Conservation (phyloP, 2,113 vertebrate genomes). For the Paralichthys olivaceus region DNA sequence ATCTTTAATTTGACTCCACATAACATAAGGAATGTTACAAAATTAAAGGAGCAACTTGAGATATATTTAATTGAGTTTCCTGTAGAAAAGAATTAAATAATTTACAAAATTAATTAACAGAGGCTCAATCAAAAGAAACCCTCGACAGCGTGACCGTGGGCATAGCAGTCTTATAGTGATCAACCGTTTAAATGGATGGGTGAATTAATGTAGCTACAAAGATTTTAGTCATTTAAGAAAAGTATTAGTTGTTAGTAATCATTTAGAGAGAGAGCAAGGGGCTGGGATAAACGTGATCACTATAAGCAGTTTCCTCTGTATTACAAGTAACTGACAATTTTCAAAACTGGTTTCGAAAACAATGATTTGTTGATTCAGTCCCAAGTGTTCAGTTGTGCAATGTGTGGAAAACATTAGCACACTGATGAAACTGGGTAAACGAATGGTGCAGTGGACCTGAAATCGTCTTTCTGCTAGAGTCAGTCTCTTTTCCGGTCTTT, state of each 20-base stretch:
- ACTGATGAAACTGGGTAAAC: not conserved
- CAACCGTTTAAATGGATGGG: no score
- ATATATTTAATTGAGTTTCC: no score
- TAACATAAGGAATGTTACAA: no score
- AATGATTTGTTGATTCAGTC: not conserved
- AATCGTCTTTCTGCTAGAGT: not conserved
- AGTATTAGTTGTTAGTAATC: no score
- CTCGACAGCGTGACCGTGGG: not conserved
- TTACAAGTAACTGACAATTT: not conserved
- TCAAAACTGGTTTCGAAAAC: not conserved
- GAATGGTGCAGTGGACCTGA: not conserved
- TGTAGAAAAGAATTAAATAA: no score
- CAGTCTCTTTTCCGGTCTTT: conserved; percentile 11
- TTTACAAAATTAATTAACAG: not conserved
- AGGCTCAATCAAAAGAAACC: not conserved
- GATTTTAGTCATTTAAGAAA: no score
- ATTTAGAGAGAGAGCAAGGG: no score
- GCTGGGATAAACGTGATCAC: not conserved
- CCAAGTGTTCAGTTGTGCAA: not conserved
- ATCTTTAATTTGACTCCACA: no score
- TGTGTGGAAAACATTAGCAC: not conserved
- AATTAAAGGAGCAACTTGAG: no score
- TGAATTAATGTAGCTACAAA: no score
- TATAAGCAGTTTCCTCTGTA: not conserved
- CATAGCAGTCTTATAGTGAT: no score